Conservation (phyloP, 2,113 vertebrate species). For the Apus apus region DNA sequence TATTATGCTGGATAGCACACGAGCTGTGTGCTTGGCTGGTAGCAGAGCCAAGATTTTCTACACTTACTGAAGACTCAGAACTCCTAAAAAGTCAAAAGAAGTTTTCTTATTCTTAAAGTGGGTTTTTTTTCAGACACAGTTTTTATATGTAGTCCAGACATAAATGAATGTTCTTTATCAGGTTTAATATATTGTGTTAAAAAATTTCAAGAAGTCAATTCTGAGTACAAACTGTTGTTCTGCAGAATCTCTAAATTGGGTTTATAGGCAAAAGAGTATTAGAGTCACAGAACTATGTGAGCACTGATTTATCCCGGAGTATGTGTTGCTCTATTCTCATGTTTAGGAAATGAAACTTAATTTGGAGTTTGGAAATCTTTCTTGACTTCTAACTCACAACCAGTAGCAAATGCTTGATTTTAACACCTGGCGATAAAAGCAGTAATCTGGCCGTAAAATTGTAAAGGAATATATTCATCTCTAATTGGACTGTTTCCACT, state of each 20-base stretch:
- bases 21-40: neutral
- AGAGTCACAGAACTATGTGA: neutral
- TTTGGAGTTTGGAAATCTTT: neutral
- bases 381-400: neutral
- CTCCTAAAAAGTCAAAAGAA: neutral
- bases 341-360: neutral
- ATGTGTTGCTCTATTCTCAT: neutral
- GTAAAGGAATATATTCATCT: slow-evolving; percentile 27
- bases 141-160: neutral
- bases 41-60: neutral
- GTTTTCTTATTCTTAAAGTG: neutral
- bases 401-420: slow-evolving; percentile 20
- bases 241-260: neutral
- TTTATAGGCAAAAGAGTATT: neutral
- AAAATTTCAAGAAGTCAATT: neutral
- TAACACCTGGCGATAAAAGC: slow-evolving; percentile 18
- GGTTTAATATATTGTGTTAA: neutral
- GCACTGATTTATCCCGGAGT: slow-evolving; percentile 2
- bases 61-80: neutral
- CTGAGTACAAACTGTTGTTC: neutral
- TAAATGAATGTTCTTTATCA: neutral
- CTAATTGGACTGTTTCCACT: slow-evolving; percentile 69
- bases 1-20: neutral
- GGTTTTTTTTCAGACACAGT: neutral
- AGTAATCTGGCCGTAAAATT: slow-evolving; percentile 18